Base-by-base conservation (phyloP, 2,888 invertebrate genomes). In the Nymphalis c-album region DNA sequence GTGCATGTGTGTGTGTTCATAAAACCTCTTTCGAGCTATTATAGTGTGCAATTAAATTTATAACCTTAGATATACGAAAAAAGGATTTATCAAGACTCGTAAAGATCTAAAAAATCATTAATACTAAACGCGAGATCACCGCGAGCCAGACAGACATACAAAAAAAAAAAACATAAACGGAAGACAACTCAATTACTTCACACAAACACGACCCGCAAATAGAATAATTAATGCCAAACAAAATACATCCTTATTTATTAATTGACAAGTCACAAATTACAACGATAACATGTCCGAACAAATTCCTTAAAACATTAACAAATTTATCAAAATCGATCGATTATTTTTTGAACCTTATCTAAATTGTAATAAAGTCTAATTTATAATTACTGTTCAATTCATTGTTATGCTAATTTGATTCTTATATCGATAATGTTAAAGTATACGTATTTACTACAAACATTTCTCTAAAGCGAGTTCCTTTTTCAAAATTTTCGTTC, bases 181-280 rank as follows among this genome's bases (percentile, higher is more conserved):
- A 86, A 87, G 85, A 91, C 86, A 77, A 81, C 91, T 91, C 91
- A 91, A 91, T 91, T 91, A 91, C 85, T 86, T 86, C 84, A 82
- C 84, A 82, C 85, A 83, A 76, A 73, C 75, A 82, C 78, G 79
- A 46, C 46, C 83, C 83, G 71, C 76, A 86, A 87, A 90, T 90
- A 89, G 83, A 86, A 79, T 78, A 57, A 45, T n/a, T 53, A 65
- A 74, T 69, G 22, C 60, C 78, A 77, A 45, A 6, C n/a, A 10
- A 72, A 78, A 80, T 68, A 77, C 55, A 71, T 67, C 74, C 74
- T 73, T 85, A 81, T 48, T 0, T 0, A 2, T 0, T 20, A 18
- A 18, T 0, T 0, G 2, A 63, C 79, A 82, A 69, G 76, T 75
- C 72, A 55, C 18, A 75, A 69, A 71, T 26, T 69, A 1, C 1